Conservation (phyloP, 2,888 invertebrate genomes). For the Lasioglossum oenotherae region DNA sequence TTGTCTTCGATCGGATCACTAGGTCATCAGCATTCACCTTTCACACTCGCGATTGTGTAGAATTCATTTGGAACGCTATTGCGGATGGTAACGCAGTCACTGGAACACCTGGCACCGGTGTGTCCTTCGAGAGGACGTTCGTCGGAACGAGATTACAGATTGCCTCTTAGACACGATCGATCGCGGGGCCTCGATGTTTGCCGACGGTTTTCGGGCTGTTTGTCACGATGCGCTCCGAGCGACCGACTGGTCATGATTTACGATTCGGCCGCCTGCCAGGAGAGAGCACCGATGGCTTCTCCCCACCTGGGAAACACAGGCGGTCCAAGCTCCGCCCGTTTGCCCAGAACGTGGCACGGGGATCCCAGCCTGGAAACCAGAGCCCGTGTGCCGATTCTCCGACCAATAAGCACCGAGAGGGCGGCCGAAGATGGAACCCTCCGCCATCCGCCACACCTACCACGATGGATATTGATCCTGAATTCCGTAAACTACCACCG, state of each 20-base stretch:
- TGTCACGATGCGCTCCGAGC: constrained; percentile 76
- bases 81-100: neutral
- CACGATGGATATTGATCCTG: constrained; percentile 83
- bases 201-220: constrained; percentile 68
- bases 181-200: constrained; percentile 65
- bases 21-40: constrained; percentile 10
- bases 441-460: constrained; percentile 67
- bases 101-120: neutral
- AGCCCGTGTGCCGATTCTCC: constrained; percentile 47
- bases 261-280: constrained; percentile 74
- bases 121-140: neutral
- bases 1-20: neutral
- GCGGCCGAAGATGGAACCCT: constrained; percentile 69
- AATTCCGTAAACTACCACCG: constrained; percentile 70
- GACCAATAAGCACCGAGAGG: constrained; percentile 63
- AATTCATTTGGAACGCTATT: neutral
- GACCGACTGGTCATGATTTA: constrained; percentile 83
- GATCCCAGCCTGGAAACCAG: constrained; percentile 22
- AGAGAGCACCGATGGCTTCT: constrained; percentile 55
- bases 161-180: constrained; percentile 48
- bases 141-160: constrained; percentile 45
- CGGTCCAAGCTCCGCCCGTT: constrained; percentile 61
- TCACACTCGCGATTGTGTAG: constrained; percentile 23
- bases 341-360: constrained; percentile 38
- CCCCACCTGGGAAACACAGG: constrained; percentile 51